Conservation (phyloP, 2,888 invertebrate species). For the Philopedon plagiatum region DNA sequence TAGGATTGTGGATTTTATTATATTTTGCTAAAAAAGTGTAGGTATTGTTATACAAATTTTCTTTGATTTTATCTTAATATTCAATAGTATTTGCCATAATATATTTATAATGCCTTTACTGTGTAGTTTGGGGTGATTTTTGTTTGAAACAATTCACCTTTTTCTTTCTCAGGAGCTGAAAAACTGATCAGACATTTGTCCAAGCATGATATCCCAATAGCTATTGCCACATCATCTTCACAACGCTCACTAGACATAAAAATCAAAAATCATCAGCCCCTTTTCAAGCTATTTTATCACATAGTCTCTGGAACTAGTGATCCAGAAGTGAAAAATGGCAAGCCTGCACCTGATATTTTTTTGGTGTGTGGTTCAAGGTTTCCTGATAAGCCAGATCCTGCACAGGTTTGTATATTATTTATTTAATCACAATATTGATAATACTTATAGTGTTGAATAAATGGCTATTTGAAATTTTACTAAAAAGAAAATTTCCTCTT, state of each 20-base stretch:
- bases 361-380: constrained; percentile 76
- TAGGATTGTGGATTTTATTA: no score
- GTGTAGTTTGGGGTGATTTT: no score
- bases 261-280: constrained; percentile 69
- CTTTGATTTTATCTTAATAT: no score
- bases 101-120: no score
- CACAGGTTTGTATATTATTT: constrained; percentile 38
- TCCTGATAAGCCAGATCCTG: constrained; percentile 69
- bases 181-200: constrained; percentile 70
- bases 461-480: no score
- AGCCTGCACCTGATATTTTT: constrained; percentile 81
- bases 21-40: neutral
- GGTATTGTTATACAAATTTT: no score
- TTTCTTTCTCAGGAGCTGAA: constrained; percentile 35
- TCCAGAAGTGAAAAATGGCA: constrained; percentile 78
- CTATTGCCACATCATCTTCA: constrained; percentile 79
- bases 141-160: no score
- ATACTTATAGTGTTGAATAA: no score
- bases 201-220: constrained; percentile 75
- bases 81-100: no score
- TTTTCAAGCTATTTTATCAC: constrained; percentile 73
- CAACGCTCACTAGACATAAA: constrained; percentile 72
- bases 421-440: no score
- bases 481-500: no score
- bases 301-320: constrained; percentile 77